Evolutionary conservation across 2,888 invertebrate species (phyloP), one percentile per base, ranked within the genome.

Genomic region (Molorchus minor): DNA sequence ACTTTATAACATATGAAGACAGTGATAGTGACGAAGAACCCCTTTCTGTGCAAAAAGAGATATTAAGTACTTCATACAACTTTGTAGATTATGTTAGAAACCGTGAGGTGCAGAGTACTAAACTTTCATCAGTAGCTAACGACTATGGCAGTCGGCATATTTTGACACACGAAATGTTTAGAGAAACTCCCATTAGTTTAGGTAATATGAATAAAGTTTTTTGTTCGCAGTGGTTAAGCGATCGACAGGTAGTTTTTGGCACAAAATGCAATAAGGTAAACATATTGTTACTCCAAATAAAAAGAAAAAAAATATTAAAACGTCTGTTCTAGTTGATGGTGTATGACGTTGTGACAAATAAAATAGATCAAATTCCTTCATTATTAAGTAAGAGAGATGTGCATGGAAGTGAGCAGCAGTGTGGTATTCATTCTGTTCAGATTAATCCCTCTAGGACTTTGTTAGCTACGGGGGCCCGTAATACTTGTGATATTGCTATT

Each of bases 201-300:
- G 92, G 91, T 68, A 92, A 90, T 79, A 91, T 94, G 85, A 94
- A 94, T 81, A 94, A 94, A 82, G 93, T 94, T 58, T 98, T 97
- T 84, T 95, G 96, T 79, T 95, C 96, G 0, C 92, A 96, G 79
- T 98, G 98, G 97, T 85, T 98, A 33, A 94, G 94, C 70, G 94
- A 95, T 81, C 86, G 94, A 73, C 96, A 96, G 83, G 92, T 98
- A 56, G 94, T 96, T 16, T 95, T 96, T 80, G 98, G 97, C 53
- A 97, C 97, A 47, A 98, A 98, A 81, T 97, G 98, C 82, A 97
- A 97, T 82, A 96, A 95, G 87, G 93, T 93, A 79, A 72, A 25
- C 25, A 25, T 5, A 8, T 25, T 8, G 8, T 8, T 5, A 25
- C 8, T 25, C 8, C 8, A n/a, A n/a, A n/a, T n/a, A n/a, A n/a